Conservation (phyloP, 2,888 invertebrate species). For the Drosophila parthenogenetica region DNA sequence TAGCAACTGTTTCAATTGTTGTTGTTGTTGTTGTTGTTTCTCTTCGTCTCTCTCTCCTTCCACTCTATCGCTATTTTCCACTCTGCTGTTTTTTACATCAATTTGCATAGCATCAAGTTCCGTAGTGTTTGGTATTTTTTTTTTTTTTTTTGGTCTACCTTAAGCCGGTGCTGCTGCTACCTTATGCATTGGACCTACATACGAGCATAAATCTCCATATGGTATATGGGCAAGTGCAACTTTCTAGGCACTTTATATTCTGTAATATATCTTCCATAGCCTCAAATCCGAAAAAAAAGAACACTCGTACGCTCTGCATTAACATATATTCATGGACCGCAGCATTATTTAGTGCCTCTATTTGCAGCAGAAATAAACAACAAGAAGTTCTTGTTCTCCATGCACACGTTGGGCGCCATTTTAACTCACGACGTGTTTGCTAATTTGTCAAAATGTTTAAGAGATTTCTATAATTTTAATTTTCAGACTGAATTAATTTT, state of each 20-base stretch:
- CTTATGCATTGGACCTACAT: constrained; percentile 26
- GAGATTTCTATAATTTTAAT: not conserved
- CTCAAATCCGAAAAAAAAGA: not conserved
- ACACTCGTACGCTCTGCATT: not conserved
- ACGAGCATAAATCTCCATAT: constrained; percentile 19
- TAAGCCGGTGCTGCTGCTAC: constrained; percentile 1
- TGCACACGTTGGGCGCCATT: constrained; percentile 1
- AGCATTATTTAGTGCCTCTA: not conserved
- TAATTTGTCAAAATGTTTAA: not conserved
- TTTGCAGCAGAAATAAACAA: not conserved
- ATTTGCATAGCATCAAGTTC: constrained; percentile 45
- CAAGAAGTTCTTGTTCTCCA: not conserved
- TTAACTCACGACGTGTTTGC: not conserved
- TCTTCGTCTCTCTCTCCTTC: constrained; percentile 2
- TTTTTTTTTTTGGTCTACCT: constrained; percentile 12
- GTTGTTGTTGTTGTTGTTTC: not conserved
- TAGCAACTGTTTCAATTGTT: constrained; percentile 27
- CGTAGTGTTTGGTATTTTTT: constrained; percentile 13
- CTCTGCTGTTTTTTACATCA: constrained; percentile 22
- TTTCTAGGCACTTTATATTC: constrained; percentile 32
- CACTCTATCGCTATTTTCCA: constrained; percentile 6
- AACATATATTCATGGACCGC: not conserved
- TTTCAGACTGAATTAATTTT: not conserved
- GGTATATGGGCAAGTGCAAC: constrained; percentile 35
- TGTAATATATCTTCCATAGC: constrained; percentile 20